phyloP scores from a whole-genome alignment of 1,140 invertebrate genomes.

The Dreissena rostriformis region DNA sequence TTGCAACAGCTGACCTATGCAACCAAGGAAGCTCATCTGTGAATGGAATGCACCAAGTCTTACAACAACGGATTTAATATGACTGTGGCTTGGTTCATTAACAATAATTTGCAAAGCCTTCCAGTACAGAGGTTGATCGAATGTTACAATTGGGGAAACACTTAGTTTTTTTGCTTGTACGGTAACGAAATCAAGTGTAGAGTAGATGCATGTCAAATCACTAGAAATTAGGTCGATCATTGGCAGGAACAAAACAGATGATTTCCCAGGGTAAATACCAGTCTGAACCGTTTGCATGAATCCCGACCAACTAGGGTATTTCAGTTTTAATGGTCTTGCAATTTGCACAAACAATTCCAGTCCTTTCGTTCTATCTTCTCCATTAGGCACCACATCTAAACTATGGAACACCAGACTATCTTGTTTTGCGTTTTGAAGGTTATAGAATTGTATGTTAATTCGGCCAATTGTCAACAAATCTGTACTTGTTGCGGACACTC shows the following conservation, averaged over 20 bases:
- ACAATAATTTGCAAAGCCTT: conserved; percentile 60
- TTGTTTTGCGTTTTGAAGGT: too few relatives aligned
- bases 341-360: conserved; percentile 6
- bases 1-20: conserved; percentile 26
- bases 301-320: conserved; percentile 25
- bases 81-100: conserved; percentile 43
- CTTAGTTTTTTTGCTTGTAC: conserved; percentile 32
- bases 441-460: conserved; percentile 47
- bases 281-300: conserved; percentile 48
- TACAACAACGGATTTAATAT: conserved; percentile 36
- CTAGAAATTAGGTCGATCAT: conserved; percentile 71
- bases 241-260: conserved; percentile 65
- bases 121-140: too few relatives aligned
- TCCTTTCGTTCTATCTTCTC: background rate
- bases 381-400: background rate
- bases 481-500: conserved; percentile 45
- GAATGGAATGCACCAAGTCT: conserved; percentile 56
- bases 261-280: conserved; percentile 61
- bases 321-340: conserved; percentile 31
- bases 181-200: too few relatives aligned
- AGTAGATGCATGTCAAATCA: conserved; percentile 70
- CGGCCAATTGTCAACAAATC: conserved; percentile 31
- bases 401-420: background rate
- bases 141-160: conserved; percentile 61
- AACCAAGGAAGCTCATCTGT: conserved; percentile 40